These are phyloP conservation scores for Girardia tigrina DNA, from an alignment of 2,888 invertebrate species.

Conservation along the genomic window DNA sequence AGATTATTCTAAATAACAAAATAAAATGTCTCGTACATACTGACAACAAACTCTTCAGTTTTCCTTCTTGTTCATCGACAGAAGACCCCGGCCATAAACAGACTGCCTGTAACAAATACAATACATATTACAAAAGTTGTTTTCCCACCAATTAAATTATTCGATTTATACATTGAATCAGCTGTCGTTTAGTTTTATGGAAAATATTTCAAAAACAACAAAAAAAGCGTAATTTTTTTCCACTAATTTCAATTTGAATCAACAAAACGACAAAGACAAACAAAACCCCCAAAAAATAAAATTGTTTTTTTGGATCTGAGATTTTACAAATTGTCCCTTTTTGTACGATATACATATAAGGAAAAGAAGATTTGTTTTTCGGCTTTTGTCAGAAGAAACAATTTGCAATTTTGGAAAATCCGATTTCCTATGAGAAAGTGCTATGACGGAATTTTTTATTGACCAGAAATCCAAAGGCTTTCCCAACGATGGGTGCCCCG, in stretches of 20 bases:
- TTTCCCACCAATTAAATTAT: neutral
- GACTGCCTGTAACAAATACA: neutral
- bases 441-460: neutral
- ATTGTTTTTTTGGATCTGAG: neutral
- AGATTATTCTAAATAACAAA: neutral
- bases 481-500: neutral
- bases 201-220: neutral
- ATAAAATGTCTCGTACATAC: neutral
- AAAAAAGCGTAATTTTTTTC: no score
- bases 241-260: neutral
- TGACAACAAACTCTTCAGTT: neutral
- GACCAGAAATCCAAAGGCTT: neutral
- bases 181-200: neutral
- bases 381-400: neutral
- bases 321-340: neutral
- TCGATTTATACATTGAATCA: neutral
- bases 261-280: neutral
- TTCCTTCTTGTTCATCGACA: neutral
- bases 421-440: no score
- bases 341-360: neutral
- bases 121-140: conserved; percentile 1
- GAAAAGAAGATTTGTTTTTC: neutral
- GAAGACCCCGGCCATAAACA: neutral
- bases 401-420: neutral
- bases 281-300: neutral